Conservation (phyloP, 2,113 vertebrate genomes). For the Notarius lentiginosus region DNA sequence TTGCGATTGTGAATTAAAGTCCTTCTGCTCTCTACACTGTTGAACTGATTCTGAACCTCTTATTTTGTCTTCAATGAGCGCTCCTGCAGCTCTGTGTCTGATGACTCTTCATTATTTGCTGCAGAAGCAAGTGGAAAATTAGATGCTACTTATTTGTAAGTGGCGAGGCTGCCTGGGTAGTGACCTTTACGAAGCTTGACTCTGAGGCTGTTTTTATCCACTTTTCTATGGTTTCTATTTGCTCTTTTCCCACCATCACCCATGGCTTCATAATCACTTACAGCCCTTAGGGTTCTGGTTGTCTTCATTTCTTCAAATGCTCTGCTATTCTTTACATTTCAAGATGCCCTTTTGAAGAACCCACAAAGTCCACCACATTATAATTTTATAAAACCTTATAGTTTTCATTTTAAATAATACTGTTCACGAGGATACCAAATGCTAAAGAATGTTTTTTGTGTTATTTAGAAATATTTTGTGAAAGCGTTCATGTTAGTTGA, state of each 20-base stretch:
- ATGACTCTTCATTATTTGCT: constrained; percentile 7
- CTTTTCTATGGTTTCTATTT: constrained; percentile 1
- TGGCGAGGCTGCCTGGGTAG: not conserved
- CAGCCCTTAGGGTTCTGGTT: not conserved
- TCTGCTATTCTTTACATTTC: not conserved
- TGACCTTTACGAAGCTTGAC: constrained; percentile 3
- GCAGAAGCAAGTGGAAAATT: constrained; percentile 12
- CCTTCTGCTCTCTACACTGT: not conserved
- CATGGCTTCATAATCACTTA: constrained; percentile 6
- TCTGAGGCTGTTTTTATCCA: not conserved
- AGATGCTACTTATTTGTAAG: not conserved
- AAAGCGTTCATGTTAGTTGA: not conserved
- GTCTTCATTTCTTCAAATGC: constrained; percentile 5
- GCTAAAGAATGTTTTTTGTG: not conserved
- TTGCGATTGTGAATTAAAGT: not conserved
- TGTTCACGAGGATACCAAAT: not conserved
- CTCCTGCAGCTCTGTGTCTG: not conserved
- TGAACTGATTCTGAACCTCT: not conserved
- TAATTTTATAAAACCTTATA: not conserved
- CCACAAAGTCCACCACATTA: not conserved
- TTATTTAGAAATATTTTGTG: not conserved
- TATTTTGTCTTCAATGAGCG: not conserved
- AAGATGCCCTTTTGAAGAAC: not conserved
- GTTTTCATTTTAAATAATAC: not conserved
- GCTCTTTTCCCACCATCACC: constrained; percentile 3